phyloP scores from a whole-genome alignment of 2,797 vertebrate species.

The Acrocephalus scirpaceus region DNA sequence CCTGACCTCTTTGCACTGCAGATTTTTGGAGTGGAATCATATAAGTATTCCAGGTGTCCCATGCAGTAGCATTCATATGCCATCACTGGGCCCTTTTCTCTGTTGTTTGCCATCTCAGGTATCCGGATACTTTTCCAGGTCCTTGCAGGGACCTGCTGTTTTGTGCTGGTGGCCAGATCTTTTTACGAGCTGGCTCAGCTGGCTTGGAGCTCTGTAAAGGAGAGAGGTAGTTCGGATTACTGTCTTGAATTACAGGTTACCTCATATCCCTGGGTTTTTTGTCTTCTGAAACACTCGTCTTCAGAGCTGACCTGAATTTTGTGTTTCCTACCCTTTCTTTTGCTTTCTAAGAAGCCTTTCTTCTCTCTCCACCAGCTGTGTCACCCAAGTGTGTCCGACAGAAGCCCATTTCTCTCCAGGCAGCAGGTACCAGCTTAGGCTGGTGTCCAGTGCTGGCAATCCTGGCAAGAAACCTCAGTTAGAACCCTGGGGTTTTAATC shows the following conservation, averaged over 20 bases:
- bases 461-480: background rate
- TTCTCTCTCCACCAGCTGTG: background rate
- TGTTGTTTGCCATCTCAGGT: background rate
- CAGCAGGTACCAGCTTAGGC: background rate
- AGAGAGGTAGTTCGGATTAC: constrained; percentile 41
- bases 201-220: constrained; percentile 10
- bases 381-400: background rate
- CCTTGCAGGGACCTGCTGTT: background rate
- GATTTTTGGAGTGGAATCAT: background rate
- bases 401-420: background rate
- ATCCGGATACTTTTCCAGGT: background rate
- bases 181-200: constrained; percentile 19
- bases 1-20: background rate
- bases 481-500: background rate
- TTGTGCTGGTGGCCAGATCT: background rate
- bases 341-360: background rate
- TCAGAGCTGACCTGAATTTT: background rate
- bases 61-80: background rate
- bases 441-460: background rate
- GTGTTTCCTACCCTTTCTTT: background rate
- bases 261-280: background rate
- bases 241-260: background rate
- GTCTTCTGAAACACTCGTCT: background rate
- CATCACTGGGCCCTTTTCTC: background rate
- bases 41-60: background rate